A percentile compares a stretch with the other conserved stretches of the same genome.
Evolutionary conservation across 2,888 invertebrate species (phyloP).

Genomic region (Ormyrus rosae): DNA sequence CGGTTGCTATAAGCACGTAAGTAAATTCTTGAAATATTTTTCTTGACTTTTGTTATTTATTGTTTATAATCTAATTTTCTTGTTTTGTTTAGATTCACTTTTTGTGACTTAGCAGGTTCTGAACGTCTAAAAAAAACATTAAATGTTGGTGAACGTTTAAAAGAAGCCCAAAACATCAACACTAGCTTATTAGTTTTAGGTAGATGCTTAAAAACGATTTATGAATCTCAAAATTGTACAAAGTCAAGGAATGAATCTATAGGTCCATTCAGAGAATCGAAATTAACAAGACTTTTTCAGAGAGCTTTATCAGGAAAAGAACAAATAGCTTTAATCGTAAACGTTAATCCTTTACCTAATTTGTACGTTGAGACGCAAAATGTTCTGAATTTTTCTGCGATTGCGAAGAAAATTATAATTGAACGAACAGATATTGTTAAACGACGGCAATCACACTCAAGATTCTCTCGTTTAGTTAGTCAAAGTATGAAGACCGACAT

Average conservation of each 20-base stretch:
- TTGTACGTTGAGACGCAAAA: slow-evolving; percentile 91
- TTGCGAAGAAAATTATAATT: slow-evolving; percentile 82
- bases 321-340: slow-evolving; percentile 90
- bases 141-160: slow-evolving; percentile 87
- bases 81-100: slow-evolving; percentile 78
- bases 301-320: slow-evolving; percentile 86
- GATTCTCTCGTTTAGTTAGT: slow-evolving; percentile 69
- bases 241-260: slow-evolving; percentile 67
- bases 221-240: slow-evolving; percentile 70
- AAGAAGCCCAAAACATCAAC: slow-evolving; percentile 94
- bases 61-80: slow-evolving; percentile 19
- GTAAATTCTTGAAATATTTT: slow-evolving; percentile 54
- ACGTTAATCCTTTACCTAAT: slow-evolving; percentile 86
- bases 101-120: slow-evolving; percentile 96
- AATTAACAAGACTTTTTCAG: slow-evolving; percentile 91
- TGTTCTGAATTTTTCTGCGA: slow-evolving; percentile 90
- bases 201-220: slow-evolving; percentile 84
- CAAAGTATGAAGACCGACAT: slow-evolving; percentile 67
- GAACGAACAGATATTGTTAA: slow-evolving; percentile 62
- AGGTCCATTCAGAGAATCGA: slow-evolving; percentile 88
- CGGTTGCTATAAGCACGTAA: slow-evolving; percentile 70
- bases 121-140: slow-evolving; percentile 90
- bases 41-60: not conserved
- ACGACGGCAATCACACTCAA: slow-evolving; percentile 61
- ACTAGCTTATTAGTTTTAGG: slow-evolving; percentile 91